Conservation (phyloP, 2,888 invertebrate genomes). For the Nasonovia ribisnigri region DNA sequence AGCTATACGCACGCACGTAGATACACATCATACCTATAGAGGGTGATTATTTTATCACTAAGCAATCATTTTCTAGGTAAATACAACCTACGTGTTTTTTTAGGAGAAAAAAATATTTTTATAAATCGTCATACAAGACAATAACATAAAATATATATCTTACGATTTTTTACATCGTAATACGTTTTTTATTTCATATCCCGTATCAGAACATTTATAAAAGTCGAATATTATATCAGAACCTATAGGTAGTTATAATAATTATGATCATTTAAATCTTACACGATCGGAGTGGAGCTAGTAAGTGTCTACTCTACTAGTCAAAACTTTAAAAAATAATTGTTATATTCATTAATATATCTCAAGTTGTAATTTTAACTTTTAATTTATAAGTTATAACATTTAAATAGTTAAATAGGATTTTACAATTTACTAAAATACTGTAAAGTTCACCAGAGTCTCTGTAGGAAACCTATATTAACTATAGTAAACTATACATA, state of each 20-base stretch:
- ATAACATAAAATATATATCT: neutral
- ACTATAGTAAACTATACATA: no score
- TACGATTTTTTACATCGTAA: neutral
- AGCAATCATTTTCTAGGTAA: neutral
- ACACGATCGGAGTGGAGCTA: neutral
- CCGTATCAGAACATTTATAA: neutral
- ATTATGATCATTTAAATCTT: neutral
- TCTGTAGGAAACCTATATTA: no score
- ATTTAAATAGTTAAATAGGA: neutral
- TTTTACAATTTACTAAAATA: neutral
- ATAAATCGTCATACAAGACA: neutral
- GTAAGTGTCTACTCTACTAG: neutral
- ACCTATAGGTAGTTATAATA: neutral
- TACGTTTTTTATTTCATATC: neutral
- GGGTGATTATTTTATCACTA: neutral
- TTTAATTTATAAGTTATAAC: neutral
- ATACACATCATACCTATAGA: neutral
- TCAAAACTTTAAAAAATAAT: neutral
- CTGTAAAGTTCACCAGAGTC: neutral
- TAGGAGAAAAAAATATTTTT: neutral
- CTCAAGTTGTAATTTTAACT: neutral
- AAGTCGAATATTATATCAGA: neutral
- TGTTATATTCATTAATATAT: neutral
- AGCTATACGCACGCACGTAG: neutral
- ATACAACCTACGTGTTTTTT: neutral